Conservation (phyloP, 2,113 vertebrate genomes). For the Pan paniscus region DNA sequence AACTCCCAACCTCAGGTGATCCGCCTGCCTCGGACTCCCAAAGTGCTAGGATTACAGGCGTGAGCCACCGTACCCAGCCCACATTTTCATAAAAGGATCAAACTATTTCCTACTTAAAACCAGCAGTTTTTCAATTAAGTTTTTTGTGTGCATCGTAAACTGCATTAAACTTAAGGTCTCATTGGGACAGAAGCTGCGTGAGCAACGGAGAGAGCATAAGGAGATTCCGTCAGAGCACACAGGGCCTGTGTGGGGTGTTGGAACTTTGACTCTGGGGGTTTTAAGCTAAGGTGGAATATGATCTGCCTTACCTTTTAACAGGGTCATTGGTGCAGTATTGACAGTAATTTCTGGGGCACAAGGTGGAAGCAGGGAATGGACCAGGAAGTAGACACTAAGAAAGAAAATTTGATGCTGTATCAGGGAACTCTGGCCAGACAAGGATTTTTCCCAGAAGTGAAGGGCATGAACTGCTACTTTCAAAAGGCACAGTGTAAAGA, state of each 20-base stretch:
- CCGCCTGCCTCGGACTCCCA: fast-evolving
- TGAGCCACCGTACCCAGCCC: no score
- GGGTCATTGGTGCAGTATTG: neutral
- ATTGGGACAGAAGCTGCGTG: neutral
- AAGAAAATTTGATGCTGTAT: neutral
- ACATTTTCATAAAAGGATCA: neutral
- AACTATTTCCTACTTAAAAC: neutral
- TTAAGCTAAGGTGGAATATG: neutral
- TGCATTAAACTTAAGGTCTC: neutral
- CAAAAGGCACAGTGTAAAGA: neutral
- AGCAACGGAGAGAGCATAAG: neutral
- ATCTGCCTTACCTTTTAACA: neutral
- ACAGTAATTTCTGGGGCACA: neutral
- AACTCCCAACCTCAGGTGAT: no score
- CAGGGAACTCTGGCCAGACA: neutral
- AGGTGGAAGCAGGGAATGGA: neutral
- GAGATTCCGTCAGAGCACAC: neutral
- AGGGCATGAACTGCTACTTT: neutral
- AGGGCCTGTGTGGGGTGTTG: neutral
- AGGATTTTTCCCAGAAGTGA: neutral
- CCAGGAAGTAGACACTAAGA: neutral
- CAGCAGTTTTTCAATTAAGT: neutral
- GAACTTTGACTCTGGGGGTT: neutral
- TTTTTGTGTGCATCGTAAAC: neutral
- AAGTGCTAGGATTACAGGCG: no score